Evolutionary conservation across 2,797 vertebrate genomes (phyloP).

Genomic region (Epinephelus awoara): DNA sequence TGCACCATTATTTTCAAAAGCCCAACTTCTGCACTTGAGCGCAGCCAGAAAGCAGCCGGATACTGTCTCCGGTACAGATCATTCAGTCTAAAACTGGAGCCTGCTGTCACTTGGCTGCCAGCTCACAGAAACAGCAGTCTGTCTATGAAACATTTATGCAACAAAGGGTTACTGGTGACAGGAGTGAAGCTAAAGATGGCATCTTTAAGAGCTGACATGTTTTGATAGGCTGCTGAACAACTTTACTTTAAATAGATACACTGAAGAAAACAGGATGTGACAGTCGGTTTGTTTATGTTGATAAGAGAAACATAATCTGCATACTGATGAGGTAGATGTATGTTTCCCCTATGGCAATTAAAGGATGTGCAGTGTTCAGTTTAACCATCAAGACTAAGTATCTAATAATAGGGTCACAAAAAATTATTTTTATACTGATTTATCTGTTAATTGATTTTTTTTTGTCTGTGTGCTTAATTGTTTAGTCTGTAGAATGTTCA

Average conservation of each 20-base stretch:
- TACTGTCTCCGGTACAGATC: constrained; percentile 33
- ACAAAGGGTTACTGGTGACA: constrained; percentile 59
- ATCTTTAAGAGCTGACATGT: constrained; percentile 55
- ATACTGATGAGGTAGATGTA: constrained; percentile 44
- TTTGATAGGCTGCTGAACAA: constrained; percentile 57
- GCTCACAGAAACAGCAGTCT: constrained; percentile 40
- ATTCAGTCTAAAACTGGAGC: constrained; percentile 51
- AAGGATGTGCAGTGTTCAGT: constrained; percentile 7
- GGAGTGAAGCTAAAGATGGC: constrained; percentile 47
- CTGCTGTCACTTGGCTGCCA: constrained; percentile 49
- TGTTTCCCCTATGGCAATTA: background rate
- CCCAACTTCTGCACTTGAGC: constrained; percentile 47
- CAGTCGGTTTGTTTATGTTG: constrained; percentile 51
- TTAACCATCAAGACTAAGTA: background rate
- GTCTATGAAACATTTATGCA: constrained; percentile 59
- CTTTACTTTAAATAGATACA: constrained; percentile 44
- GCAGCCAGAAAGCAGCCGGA: constrained; percentile 45
- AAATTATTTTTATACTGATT: background rate
- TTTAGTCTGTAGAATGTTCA: background rate
- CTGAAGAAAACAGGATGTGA: constrained; percentile 50
- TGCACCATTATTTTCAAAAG: constrained; percentile 61
- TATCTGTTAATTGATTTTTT: background rate
- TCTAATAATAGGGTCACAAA: background rate
- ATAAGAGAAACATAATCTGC: constrained; percentile 29
- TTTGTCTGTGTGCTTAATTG: background rate